A percentile compares a stretch with the other conserved stretches of the same genome.
Evolutionary conservation across 2,797 vertebrate genomes (phyloP).

Genomic region (Echiichthys vipera): DNA sequence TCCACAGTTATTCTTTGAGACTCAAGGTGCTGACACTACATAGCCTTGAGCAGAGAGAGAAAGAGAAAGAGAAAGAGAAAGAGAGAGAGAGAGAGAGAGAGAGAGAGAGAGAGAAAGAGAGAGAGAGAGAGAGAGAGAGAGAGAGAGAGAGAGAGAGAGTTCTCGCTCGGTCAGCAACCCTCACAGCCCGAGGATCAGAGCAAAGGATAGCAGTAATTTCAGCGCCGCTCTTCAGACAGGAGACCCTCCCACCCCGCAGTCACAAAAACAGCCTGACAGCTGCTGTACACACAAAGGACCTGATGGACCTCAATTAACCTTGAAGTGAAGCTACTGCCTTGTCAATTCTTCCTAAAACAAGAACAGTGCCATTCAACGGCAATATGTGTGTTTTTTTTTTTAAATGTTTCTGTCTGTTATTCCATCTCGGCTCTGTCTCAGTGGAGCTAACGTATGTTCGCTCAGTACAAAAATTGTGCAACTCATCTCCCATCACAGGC

Average conservation of each 20-base stretch:
- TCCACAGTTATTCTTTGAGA: slow-evolving; percentile 57
- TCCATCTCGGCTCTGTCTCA: slow-evolving; percentile 13
- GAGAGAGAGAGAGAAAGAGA: background rate
- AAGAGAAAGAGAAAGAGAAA: background rate
- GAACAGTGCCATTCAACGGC: slow-evolving; percentile 33
- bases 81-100: slow-evolving; percentile 7
- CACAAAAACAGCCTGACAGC: slow-evolving; percentile 66
- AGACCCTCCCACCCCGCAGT: slow-evolving; percentile 52
- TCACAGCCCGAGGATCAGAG: slow-evolving; percentile 67
- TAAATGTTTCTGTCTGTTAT: slow-evolving; percentile 17
- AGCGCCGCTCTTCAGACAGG: slow-evolving; percentile 67
- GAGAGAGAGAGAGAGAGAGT: slow-evolving; percentile 37
- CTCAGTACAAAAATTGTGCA: background rate
- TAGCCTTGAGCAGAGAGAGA: slow-evolving; percentile 29
- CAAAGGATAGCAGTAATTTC: slow-evolving; percentile 73
- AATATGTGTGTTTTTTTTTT: slow-evolving; percentile 32
- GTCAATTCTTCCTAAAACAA: slow-evolving; percentile 38
- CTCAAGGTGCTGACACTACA: slow-evolving; percentile 69
- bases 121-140: background rate
- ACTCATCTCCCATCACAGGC: background rate
- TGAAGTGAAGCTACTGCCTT: slow-evolving; percentile 51
- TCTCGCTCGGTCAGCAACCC: slow-evolving; percentile 79
- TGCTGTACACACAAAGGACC: slow-evolving; percentile 54
- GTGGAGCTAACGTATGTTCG: slow-evolving; percentile 29
- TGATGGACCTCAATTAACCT: slow-evolving; percentile 64